Conservation (phyloP, 2,113 vertebrate species). For the Ahaetulla prasina region DNA sequence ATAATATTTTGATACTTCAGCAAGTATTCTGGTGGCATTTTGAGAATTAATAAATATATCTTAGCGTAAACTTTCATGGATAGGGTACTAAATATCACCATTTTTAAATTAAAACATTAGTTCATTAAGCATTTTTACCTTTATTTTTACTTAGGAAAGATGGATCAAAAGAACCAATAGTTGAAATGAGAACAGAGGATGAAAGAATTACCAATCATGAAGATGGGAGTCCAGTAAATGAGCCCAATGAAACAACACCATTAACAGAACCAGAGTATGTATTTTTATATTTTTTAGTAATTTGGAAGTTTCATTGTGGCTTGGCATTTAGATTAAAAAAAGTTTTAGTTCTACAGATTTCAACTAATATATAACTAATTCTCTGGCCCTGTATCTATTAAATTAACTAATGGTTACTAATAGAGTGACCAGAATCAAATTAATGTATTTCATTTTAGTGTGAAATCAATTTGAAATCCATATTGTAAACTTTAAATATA, state of each 20-base stretch:
- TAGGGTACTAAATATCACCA: neutral
- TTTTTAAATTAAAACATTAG: constrained; percentile 21
- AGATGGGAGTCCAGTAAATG: constrained; percentile 83
- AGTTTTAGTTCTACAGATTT: neutral
- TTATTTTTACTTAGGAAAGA: constrained; percentile 76
- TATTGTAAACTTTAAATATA: neutral
- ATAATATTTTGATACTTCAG: neutral
- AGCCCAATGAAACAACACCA: constrained; percentile 87
- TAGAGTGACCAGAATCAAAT: neutral
- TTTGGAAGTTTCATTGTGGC: neutral
- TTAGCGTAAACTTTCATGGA: neutral
- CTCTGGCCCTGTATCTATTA: neutral
- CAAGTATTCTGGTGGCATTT: neutral
- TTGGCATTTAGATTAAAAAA: neutral
- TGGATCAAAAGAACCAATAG: constrained; percentile 87
- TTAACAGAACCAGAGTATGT: constrained; percentile 86
- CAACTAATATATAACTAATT: neutral
- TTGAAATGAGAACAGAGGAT: constrained; percentile 86
- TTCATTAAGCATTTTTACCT: constrained; percentile 36
- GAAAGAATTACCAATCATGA: constrained; percentile 82
- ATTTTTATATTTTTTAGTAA: neutral
- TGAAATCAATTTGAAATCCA: neutral
- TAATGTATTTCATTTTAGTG: neutral
- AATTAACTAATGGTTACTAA: neutral
- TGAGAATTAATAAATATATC: neutral